Evolutionary conservation across 2,797 vertebrate species (phyloP).

Genomic region (Sebastes vulpes): DNA sequence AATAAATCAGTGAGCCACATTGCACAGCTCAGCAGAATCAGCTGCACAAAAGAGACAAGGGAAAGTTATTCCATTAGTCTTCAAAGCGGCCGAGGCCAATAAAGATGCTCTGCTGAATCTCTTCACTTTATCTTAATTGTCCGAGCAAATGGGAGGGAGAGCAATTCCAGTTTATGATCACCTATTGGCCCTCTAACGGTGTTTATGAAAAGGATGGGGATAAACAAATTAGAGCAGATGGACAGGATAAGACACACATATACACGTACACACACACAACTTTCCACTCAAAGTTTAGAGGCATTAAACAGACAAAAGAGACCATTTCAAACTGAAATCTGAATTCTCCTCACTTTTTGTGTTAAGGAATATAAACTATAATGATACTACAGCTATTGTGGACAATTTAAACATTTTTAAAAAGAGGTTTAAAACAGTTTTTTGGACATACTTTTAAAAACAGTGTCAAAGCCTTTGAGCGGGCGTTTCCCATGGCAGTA

Average conservation of each 20-base stretch:
- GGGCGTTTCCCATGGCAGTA: neutral
- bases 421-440: neutral
- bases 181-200: constrained; percentile 73
- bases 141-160: constrained; percentile 60
- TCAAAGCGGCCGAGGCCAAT: constrained; percentile 38
- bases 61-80: constrained; percentile 34
- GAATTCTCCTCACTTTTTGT: neutral
- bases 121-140: constrained; percentile 70
- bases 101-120: constrained; percentile 54
- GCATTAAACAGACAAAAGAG: neutral
- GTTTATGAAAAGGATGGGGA: constrained; percentile 69
- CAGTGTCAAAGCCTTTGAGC: neutral
- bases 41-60: constrained; percentile 17
- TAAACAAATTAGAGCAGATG: constrained; percentile 69
- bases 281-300: constrained; percentile 7
- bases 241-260: constrained; percentile 47
- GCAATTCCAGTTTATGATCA: constrained; percentile 61
- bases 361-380: neutral
- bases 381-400: neutral
- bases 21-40: constrained; percentile 24
- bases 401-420: neutral
- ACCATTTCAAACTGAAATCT: neutral
- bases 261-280: constrained; percentile 4
- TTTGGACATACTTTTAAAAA: neutral
- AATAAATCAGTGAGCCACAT: constrained; percentile 33